Conservation (phyloP, 2,888 invertebrate species). For the Sesia bembeciformis region DNA sequence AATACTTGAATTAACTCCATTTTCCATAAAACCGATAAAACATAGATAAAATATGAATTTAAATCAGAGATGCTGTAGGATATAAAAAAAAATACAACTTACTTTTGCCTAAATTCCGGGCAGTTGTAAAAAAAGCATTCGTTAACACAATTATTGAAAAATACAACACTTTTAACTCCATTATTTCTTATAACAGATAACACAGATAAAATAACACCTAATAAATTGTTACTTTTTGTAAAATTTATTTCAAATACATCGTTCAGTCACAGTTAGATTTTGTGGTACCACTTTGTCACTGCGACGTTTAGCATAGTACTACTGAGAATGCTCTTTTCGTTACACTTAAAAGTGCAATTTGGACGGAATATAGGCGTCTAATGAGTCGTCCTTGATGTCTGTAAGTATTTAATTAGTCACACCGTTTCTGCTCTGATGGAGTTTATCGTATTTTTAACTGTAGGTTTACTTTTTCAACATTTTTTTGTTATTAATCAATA, state of each 20-base stretch:
- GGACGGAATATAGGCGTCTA: slow-evolving; percentile 27
- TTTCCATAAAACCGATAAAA: too few species aligned
- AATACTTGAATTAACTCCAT: too few species aligned
- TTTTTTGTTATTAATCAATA: too few species aligned
- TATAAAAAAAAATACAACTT: too few species aligned
- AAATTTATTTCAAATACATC: neutral
- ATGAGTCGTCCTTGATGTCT: slow-evolving; percentile 28
- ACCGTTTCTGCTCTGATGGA: too few species aligned
- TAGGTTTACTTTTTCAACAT: too few species aligned
- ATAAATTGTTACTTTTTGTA: too few species aligned
- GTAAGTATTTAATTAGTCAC: too few species aligned
- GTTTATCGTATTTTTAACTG: too few species aligned
- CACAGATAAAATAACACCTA: too few species aligned
- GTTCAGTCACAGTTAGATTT: neutral
- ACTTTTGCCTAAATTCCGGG: neutral
- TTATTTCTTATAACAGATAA: neutral
- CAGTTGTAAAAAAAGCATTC: neutral
- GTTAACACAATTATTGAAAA: neutral
- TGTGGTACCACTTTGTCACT: slow-evolving; percentile 15
- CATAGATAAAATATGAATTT: too few species aligned
- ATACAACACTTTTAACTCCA: neutral
- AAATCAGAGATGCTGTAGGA: too few species aligned
- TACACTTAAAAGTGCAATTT: slow-evolving; percentile 54
- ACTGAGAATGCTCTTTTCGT: slow-evolving; percentile 35
- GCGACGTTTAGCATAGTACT: slow-evolving; percentile 32